These are phyloP conservation scores for Cebus imitator DNA, from an alignment of 2,113 vertebrate species.

Conservation along the genomic window DNA sequence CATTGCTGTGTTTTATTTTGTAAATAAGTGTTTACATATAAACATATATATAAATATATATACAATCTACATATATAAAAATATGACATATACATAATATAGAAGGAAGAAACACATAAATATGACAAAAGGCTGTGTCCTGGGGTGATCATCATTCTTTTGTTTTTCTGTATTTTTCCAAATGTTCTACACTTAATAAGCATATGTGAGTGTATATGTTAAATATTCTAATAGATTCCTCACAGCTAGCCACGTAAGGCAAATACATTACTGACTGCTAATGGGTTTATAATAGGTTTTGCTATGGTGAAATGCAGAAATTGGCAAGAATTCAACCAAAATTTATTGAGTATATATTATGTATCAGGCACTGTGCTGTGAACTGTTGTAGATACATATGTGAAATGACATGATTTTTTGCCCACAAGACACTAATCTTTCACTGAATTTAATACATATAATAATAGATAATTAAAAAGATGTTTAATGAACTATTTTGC, in stretches of 20 bases:
- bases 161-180: not conserved
- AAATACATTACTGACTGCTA: not conserved
- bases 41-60: too few species aligned
- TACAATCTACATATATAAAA: not conserved
- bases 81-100: not conserved
- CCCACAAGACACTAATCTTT: not conserved
- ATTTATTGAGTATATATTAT: slow-evolving; percentile 41
- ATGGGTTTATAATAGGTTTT: slow-evolving; percentile 30
- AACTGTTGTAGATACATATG: not conserved
- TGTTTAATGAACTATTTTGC: not conserved
- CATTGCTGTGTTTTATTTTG: not conserved
- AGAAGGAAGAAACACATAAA: not conserved
- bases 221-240: slow-evolving; percentile 8
- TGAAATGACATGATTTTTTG: not conserved
- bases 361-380: not conserved
- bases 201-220: not conserved
- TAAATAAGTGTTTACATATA: not conserved
- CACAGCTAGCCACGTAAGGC: not conserved
- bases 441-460: slow-evolving; percentile 24
- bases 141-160: not conserved
- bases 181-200: not conserved
- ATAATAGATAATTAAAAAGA: slow-evolving; percentile 34
- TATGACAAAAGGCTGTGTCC: not conserved
- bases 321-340: slow-evolving; percentile 49
- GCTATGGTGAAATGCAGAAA: not conserved